Base-by-base conservation (phyloP, 2,888 invertebrate genomes). In the Eilema caniola region DNA sequence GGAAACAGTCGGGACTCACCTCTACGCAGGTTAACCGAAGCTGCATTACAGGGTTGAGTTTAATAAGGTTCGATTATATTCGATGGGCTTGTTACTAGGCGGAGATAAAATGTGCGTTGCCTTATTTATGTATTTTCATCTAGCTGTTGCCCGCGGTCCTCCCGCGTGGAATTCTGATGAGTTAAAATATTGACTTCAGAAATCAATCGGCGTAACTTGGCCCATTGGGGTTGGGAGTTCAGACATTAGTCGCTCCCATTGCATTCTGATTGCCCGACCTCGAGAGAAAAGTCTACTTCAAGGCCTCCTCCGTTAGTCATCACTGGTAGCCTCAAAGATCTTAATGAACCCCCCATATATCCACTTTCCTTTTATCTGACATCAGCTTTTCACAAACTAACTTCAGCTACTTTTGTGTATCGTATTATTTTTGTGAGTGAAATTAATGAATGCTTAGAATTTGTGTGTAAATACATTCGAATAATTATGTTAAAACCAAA, bases 1-100 rank as follows among this genome's bases (percentile, higher is more conserved):
- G 83, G 80, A 74, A 71, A 76, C 75, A 75, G 71, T 72, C 74
- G 77, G 74, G 68, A 73, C 80, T 80, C 83, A 83, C 83, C 83
- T 78, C 73, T 73, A 77, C 74, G 75, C 80, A 84, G 84, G 83
- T 80, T 72, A 72, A 69, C n/a, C 72, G 62, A 63, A 56, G 75
- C 71, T 79, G 76, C 77, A 77, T 73, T 71, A 72, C 60, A 76
- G 76, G 73, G 83, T 68, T 82, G 83, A 74, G 80, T 72, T 82
- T 79, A 72, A 73, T 73, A 73, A 74, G 72, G 57, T 74, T 81
- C 76, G 81, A 82, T 82, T 77, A 75, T 77, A 71, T 74, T 81
- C 76, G 73, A 78, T 76, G 69, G 67, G 61, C 68, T 75, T 61
- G 70, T 37, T 66, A 57, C 24, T 37, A 20, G 56, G 56, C 10